Percentiles rank a stretch among this genome's conserved stretches.
These are phyloP conservation scores for Toxonevra muliebris DNA, from an alignment of 2,888 invertebrate genomes.

Conservation along the genomic window DNA sequence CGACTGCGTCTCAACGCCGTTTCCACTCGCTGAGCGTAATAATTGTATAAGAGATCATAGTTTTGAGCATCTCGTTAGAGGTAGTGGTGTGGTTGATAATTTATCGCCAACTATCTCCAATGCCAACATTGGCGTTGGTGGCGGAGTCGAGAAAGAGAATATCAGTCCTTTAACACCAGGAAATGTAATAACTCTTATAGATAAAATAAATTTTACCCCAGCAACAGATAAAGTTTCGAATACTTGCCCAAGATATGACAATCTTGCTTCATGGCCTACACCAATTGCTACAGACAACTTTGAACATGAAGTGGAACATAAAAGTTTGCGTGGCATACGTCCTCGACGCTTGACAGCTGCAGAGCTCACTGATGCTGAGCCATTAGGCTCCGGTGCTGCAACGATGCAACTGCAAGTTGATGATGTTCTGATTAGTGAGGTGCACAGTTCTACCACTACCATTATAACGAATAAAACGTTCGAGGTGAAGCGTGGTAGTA, in stretches of 20 bases:
- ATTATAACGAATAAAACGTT: constrained; percentile 57
- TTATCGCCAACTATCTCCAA: constrained; percentile 21
- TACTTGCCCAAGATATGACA: constrained; percentile 45
- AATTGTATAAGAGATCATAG: constrained; percentile 31
- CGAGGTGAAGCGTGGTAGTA: constrained; percentile 49
- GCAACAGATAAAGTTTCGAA: constrained; percentile 29
- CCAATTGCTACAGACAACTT: constrained; percentile 45
- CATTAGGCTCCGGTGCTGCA: constrained; percentile 13
- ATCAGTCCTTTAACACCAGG: constrained; percentile 63
- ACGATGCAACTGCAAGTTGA: constrained; percentile 36
- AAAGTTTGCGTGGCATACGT: constrained; percentile 37
- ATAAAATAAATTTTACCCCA: constrained; percentile 62
- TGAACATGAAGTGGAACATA: not conserved
- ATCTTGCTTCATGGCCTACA: constrained; percentile 58
- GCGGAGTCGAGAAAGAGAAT: constrained; percentile 64
- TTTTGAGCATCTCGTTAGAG: not conserved
- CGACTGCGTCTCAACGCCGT: too few species aligned
- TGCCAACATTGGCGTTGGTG: constrained; percentile 8
- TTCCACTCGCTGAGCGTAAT: constrained; percentile 55
- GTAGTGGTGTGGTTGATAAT: constrained; percentile 17
- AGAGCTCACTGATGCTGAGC: constrained; percentile 39
- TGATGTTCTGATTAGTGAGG: constrained; percentile 6
- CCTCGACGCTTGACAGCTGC: constrained; percentile 52
- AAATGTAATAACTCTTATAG: constrained; percentile 58
- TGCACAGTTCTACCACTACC: constrained; percentile 33